Percentiles rank a stretch among this genome's conserved stretches.
Conservation (phyloP, 1,140 invertebrate genomes). For the Ceratina calcarata region DNA sequence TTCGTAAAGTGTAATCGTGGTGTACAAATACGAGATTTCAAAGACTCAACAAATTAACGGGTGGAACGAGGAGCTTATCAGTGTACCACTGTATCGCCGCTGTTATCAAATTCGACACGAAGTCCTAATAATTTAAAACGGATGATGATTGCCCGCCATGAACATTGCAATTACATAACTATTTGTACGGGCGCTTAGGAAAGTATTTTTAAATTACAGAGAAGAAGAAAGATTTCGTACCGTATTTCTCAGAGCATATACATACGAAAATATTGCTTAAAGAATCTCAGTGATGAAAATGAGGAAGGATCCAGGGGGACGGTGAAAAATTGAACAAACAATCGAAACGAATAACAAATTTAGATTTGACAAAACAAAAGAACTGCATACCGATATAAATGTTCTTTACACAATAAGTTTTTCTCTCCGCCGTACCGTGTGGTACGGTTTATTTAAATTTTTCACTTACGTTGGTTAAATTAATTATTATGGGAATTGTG, state of each 20-base stretch:
- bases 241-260: constrained; percentile 46
- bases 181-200: constrained; percentile 61
- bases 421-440: constrained; percentile 4
- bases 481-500: constrained; percentile 39
- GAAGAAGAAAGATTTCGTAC: constrained; percentile 43
- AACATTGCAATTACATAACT: constrained; percentile 13
- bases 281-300: constrained; percentile 52
- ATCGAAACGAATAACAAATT: constrained; percentile 16
- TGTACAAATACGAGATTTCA: constrained; percentile 70
- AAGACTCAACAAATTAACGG: constrained; percentile 64
- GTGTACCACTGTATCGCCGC: constrained; percentile 62
- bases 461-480: constrained; percentile 35
- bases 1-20: too few relatives aligned
- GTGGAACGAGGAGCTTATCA: constrained; percentile 64
- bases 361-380: background rate
- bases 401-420: constrained; percentile 22
- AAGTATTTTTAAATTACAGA: constrained; percentile 54
- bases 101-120: constrained; percentile 57
- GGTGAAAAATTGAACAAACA: constrained; percentile 17
- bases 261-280: constrained; percentile 48
- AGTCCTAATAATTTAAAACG: constrained; percentile 44
- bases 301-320: background rate
- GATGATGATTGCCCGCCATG: constrained; percentile 9
- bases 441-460: constrained; percentile 31
- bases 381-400: constrained; percentile 8